phyloP scores from a whole-genome alignment of 2,888 invertebrate species.

The Aspidapion aeneum region DNA sequence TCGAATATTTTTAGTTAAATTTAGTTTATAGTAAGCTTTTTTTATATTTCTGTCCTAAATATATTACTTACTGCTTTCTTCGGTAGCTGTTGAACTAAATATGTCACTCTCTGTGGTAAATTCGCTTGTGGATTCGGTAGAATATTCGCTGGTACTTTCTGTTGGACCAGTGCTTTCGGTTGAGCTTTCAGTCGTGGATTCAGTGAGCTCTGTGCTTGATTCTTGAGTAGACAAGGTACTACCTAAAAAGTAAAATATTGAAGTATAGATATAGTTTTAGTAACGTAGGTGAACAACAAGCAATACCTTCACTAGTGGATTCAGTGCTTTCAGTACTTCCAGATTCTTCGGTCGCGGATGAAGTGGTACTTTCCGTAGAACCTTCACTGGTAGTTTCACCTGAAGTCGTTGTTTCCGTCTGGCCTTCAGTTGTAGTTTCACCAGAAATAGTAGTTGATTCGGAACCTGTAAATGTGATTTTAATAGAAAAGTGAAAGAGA shows the following conservation, averaged over 20 bases:
- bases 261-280: no score
- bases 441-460: slow-evolving; percentile 11
- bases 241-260: neutral
- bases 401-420: slow-evolving; percentile 1
- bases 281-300: no score
- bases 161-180: slow-evolving; percentile 27
- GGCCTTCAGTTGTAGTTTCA: neutral
- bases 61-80: slow-evolving; percentile 23
- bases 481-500: no score
- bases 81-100: slow-evolving; percentile 40
- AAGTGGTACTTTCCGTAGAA: neutral
- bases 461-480: neutral
- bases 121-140: slow-evolving; percentile 29
- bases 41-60: no score
- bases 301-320: slow-evolving; percentile 12
- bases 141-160: slow-evolving; percentile 23
- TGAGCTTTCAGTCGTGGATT: slow-evolving; percentile 15
- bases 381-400: slow-evolving; percentile 15
- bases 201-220: neutral
- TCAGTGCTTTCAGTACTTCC: slow-evolving; percentile 15
- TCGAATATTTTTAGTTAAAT: no score
- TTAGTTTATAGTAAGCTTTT: no score
- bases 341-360: slow-evolving; percentile 27
- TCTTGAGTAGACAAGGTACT: neutral
- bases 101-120: slow-evolving; percentile 30